These are phyloP conservation scores for Eupsilia transversa DNA, from an alignment of 2,888 invertebrate genomes.

Conservation along the genomic window DNA sequence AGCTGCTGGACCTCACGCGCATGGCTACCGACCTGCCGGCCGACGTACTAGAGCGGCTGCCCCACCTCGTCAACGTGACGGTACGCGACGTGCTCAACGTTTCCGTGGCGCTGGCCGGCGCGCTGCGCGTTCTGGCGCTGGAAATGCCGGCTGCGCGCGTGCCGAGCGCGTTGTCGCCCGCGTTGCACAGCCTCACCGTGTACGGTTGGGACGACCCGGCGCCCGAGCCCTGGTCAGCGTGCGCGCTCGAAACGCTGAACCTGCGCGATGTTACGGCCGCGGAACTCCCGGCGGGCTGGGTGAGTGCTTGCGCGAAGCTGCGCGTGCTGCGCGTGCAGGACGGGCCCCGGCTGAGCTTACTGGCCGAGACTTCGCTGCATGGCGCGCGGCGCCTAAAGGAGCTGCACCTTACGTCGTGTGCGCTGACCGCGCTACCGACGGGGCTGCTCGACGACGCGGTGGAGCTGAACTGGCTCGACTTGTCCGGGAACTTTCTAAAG, in stretches of 20 bases:
- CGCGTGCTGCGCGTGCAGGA: constrained; percentile 3
- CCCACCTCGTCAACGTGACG: constrained; percentile 20
- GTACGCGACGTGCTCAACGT: constrained; percentile 33
- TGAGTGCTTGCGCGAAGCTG: constrained; percentile 16
- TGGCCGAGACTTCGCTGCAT: constrained; percentile 4
- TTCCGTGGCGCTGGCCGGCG: constrained; percentile 23
- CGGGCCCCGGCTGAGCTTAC: background rate
- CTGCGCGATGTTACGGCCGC: constrained; percentile 8
- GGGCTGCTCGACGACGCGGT: constrained; percentile 62
- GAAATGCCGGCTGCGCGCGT: constrained; percentile 29
- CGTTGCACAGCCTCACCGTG: constrained; percentile 44
- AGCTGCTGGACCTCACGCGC: constrained; percentile 35
- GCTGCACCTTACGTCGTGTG: constrained; percentile 33
- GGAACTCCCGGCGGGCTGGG: constrained; percentile 37
- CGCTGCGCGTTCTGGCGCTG: constrained; percentile 37
- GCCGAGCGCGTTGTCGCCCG: constrained; percentile 43
- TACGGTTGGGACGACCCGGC: constrained; percentile 40
- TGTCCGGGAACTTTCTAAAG: constrained; percentile 64
- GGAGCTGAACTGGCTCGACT: constrained; percentile 56
- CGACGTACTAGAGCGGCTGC: constrained; percentile 33
- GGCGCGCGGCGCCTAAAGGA: constrained; percentile 20
- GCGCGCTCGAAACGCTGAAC: constrained; percentile 45
- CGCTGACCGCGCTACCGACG: constrained; percentile 60
- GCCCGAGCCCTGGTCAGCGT: constrained; percentile 54
- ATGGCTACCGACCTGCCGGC: constrained; percentile 18